These are phyloP conservation scores for Enteromius paludinosus DNA, from an alignment of 2,797 vertebrate species.

Conservation along the genomic window DNA sequence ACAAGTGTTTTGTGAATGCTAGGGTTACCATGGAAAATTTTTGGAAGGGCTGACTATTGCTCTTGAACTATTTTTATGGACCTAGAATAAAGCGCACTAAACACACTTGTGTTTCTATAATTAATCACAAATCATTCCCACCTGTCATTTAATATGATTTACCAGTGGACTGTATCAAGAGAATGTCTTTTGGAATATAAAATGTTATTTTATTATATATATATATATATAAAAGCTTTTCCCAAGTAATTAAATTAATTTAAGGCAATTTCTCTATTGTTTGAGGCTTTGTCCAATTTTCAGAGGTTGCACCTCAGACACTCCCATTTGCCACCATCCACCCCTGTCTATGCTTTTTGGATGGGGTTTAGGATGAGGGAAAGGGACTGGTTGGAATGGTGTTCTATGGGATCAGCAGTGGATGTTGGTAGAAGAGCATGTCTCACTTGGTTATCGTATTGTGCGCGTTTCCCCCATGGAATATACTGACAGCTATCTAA, in stretches of 20 bases:
- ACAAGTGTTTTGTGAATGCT: background rate
- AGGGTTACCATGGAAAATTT: background rate
- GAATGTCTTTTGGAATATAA: background rate
- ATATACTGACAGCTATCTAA: background rate
- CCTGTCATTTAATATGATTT: background rate
- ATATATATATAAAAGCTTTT: too few relatives aligned
- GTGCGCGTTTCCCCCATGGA: background rate
- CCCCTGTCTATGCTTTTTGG: background rate
- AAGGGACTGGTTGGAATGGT: background rate
- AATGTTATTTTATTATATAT: background rate
- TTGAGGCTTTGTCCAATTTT: background rate
- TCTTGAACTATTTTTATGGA: background rate
- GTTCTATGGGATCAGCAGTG: background rate
- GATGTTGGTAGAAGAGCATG: background rate
- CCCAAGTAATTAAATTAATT: background rate
- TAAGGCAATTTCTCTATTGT: background rate
- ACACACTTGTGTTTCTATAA: background rate
- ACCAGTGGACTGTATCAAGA: background rate
- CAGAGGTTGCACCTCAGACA: background rate
- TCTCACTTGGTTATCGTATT: background rate
- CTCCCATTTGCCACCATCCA: background rate
- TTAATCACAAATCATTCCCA: background rate
- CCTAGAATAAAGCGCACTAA: background rate
- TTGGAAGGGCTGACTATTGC: background rate
- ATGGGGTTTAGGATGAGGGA: background rate